phyloP scores from a whole-genome alignment of 2,888 invertebrate genomes.

The Mimachlamys varia region DNA sequence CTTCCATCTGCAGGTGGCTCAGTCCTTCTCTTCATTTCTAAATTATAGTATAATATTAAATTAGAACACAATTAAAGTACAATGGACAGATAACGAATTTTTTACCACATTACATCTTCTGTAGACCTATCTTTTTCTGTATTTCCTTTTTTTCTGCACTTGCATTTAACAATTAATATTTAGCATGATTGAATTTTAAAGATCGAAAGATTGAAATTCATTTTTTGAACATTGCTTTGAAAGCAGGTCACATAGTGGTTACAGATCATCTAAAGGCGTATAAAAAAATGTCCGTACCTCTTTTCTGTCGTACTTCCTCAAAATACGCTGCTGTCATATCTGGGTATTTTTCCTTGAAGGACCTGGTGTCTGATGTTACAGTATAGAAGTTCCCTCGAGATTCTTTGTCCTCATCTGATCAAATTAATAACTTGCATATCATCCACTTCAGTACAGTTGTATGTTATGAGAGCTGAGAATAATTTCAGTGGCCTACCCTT shows the following conservation, averaged over 20 bases:
- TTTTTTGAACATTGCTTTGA: background rate
- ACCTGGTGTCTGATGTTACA: background rate
- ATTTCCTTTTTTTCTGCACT: no score
- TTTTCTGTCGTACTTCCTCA: background rate
- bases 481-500: no score
- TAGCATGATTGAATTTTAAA: no score
- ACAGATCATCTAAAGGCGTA: background rate
- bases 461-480: no score
- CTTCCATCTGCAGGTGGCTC: background rate
- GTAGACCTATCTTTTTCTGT: no score
- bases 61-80: no score
- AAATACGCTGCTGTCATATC: background rate
- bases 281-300: background rate
- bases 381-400: background rate
- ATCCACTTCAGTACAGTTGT: background rate
- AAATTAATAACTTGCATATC: background rate
- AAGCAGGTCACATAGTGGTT: background rate
- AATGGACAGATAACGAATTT: no score
- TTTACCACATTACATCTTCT: no score
- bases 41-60: background rate
- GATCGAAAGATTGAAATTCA: background rate
- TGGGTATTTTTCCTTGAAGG: background rate
- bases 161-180: no score
- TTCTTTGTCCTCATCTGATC: background rate
- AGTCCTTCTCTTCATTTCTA: background rate